Base-by-base conservation (phyloP, 2,113 vertebrate genomes). In the Protobothrops flavoviridis region DNA sequence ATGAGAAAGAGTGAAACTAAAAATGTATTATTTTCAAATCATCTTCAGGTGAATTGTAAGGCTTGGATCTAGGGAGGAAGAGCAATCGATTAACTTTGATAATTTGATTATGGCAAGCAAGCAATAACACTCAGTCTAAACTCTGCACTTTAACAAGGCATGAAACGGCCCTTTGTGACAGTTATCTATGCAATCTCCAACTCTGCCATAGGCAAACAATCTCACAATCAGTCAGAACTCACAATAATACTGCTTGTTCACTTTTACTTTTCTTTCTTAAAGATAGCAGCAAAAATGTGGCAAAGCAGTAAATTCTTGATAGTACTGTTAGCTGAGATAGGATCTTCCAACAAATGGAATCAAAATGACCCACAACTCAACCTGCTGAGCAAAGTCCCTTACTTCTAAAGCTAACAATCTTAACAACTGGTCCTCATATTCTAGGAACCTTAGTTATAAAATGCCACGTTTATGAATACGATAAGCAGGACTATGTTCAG, bases 381-480 rank as follows among this genome's bases (percentile, higher is more conserved):
- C 86, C 59, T 92, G 55, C 94, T 53, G n/a, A 29, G 91, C 69
- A 55, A 0, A 0, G 4, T 0, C 23, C 86, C 33, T 56, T 0
- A 0, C 5, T n/a, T 11, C 8, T 85, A 55, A 88, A 89, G 20
- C 21, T 52, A 24, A 91, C 61, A 3, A 20, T 45, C 53, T 74
- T 91, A 90, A 64, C 50, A 92, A 88, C 55, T 92, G 91, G 15
- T 23, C 85, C 86, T 89, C 59, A 48, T 15, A 91, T 29, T 29
- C n/a, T 5, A 90, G 33, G 33, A 90, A 87, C 85, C 24, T 81
- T 74, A 56, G 74, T 33, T 55, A 94, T 21, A 52, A 90, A 93
- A 92, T 56, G 26, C 8, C 52, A 7, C 92, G 92, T 95, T 96
- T 96, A 21, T 91, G 81, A 93, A 95, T 96, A 95, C 90, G 94